Conservation (phyloP, 2,113 vertebrate species). For the Prionailurus bengalensis region DNA sequence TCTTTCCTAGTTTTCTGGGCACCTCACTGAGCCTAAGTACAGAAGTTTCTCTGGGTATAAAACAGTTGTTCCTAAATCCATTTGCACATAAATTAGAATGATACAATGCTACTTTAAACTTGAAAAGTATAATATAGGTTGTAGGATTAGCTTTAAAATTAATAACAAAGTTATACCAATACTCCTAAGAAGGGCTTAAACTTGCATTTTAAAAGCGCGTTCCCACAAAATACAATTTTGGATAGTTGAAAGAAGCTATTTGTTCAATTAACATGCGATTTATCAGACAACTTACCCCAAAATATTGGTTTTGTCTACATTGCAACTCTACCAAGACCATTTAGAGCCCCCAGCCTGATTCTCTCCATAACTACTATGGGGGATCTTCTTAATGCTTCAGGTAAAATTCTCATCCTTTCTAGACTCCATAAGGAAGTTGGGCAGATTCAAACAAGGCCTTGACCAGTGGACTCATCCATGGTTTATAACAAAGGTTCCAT, state of each 20-base stretch:
- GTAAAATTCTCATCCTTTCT: slow-evolving; percentile 12
- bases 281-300: not conserved
- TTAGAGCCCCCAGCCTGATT: not conserved
- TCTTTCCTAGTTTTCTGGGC: not conserved
- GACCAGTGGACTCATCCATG: not conserved
- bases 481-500: not conserved
- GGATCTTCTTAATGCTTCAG: not conserved
- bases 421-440: not conserved
- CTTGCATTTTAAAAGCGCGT: not conserved
- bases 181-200: not conserved
- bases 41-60: not conserved
- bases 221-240: not conserved
- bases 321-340: not conserved
- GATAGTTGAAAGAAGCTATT: slow-evolving; percentile 15
- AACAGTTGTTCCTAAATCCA: not conserved
- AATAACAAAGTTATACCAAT: not conserved
- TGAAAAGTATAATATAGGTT: not conserved
- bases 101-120: not conserved
- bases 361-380: not conserved
- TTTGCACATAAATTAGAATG: not conserved
- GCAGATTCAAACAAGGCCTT: not conserved
- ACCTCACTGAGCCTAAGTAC: not conserved
- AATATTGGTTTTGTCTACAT: not conserved
- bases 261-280: not conserved
- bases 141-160: slow-evolving; percentile 25